A percentile compares a stretch with the other conserved stretches of the same genome.
These are phyloP conservation scores for Anthopleura xanthogrammica DNA, from an alignment of 92 coral and sea anemone species.

Conservation along the genomic window DNA sequence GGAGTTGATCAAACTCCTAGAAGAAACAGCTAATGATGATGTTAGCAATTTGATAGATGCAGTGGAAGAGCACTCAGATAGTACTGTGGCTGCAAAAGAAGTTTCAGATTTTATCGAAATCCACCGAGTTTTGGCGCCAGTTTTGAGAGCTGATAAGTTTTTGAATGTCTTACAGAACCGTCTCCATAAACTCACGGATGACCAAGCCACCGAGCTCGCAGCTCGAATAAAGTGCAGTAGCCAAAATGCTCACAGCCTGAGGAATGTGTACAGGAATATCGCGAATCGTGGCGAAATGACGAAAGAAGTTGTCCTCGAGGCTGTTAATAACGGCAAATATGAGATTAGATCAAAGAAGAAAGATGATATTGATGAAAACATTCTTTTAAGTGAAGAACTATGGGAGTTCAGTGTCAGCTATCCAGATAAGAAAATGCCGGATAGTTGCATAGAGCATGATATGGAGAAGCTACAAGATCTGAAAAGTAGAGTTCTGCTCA, in stretches of 20 bases:
- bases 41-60: constrained; percentile 66
- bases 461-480: constrained; percentile 55
- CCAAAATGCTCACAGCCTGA: constrained; percentile 64
- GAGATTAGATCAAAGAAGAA: constrained; percentile 22
- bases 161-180: constrained; percentile 19
- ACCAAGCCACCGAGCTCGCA: constrained; percentile 37
- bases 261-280: constrained; percentile 58
- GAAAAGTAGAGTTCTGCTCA: constrained; percentile 66
- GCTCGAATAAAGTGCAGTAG: constrained; percentile 55
- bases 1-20: constrained; percentile 46
- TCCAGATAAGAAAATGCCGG: background rate
- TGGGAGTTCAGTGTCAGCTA: constrained; percentile 59
- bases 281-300: constrained; percentile 79
- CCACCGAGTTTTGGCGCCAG: constrained; percentile 53
- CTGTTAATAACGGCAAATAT: constrained; percentile 45
- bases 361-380: background rate
- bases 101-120: constrained; percentile 72
- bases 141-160: constrained; percentile 42
- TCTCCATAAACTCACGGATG: constrained; percentile 7
- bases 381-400: background rate
- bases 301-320: constrained; percentile 53
- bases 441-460: background rate
- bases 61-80: constrained; percentile 76
- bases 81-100: constrained; percentile 53
- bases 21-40: constrained; percentile 65